Evolutionary conservation across 2,113 vertebrate genomes (phyloP), one percentile per base, ranked within the genome.

Genomic region (Dascyllus trimaculatus): DNA sequence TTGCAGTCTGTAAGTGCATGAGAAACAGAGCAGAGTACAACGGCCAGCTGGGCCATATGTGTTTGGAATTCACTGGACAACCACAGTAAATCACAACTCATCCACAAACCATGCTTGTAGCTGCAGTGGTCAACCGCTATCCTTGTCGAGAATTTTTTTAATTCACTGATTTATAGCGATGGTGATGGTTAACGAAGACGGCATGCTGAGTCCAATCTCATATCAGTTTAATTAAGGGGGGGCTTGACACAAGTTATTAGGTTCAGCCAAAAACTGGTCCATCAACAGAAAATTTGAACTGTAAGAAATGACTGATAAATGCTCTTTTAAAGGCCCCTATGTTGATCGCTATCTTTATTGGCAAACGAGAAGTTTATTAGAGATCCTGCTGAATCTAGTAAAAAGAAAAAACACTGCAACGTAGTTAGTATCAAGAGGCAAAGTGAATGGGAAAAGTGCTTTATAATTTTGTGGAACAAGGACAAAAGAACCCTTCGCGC

Each of bases 41-140:
- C 4, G 38, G 68, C 65, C 65, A 88, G 65, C 56, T 63, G 70
- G 46, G 62, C 51, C 72, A 40, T 32, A 49, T 52, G 74, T 81
- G 59, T 74, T 66, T 60, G 82, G 63, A 78, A 76, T 72, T 71
- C 49, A 46, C 49, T 48, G 63, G 59, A 64, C 35, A 69, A 56
- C 67, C 40, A 19, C 49, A 64, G 51, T 48, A 29, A 72, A 75
- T 63, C 60, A 62, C 26, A 60, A 26, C 63, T 66, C 8, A 14
- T 71, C 77, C 80, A 65, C 63, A 70, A 71, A 25, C 25, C 18
- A 3, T 65, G 45, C 45, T 21, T 62, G 25, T 40, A 38, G 69
- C n/a, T 74, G 15, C 62, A 74, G 64, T 69, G 46, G 40, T 70
- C 29, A 52, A 77, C 64, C 56, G 0, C 43, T 43, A 56, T 53